phyloP scores from a whole-genome alignment of 2,113 vertebrate species.

The Thinocorus orbignyianus region DNA sequence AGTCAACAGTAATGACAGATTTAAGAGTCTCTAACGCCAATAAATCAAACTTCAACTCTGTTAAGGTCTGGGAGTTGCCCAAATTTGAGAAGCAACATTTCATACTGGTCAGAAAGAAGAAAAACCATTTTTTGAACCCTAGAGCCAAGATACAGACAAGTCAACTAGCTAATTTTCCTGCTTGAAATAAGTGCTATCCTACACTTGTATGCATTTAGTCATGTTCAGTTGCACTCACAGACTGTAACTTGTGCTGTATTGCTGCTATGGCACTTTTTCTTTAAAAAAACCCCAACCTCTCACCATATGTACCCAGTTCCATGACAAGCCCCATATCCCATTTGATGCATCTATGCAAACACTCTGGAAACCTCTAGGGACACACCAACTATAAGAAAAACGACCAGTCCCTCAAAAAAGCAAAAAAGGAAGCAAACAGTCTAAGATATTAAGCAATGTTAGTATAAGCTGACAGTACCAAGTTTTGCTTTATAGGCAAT shows the following conservation, averaged over 20 bases:
- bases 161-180: background rate
- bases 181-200: background rate
- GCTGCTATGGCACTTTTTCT: background rate
- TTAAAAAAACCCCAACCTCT: no score
- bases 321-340: background rate
- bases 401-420: background rate
- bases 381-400: background rate
- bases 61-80: fast-evolving
- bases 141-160: background rate
- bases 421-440: background rate
- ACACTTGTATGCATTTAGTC: background rate
- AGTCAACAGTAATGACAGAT: background rate
- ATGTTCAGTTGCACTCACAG: background rate
- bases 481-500: background rate
- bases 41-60: background rate
- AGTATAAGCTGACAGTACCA: background rate
- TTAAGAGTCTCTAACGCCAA: background rate
- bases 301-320: background rate
- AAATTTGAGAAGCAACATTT: background rate
- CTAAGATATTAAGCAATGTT: background rate
- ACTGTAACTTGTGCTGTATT: background rate
- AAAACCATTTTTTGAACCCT: background rate
- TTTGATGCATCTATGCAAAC: background rate
- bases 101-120: background rate
- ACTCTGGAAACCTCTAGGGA: background rate